Base-by-base conservation (phyloP, 2,797 vertebrate species). In the Lycodopsis pacificus region DNA sequence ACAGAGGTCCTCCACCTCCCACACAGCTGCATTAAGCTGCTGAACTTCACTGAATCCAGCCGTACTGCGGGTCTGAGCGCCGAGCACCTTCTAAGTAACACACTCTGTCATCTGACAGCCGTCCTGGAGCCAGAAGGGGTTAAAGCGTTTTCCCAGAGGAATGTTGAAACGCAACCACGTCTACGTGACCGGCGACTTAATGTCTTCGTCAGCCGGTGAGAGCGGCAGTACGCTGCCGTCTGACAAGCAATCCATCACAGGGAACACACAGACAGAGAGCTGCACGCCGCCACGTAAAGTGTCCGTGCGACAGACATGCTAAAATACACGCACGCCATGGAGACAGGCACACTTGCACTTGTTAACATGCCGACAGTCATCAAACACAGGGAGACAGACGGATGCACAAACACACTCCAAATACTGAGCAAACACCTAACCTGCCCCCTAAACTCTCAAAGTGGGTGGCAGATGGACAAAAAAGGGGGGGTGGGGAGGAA, bases 181-280 rank as follows among this genome's bases (percentile, higher is more conserved):
- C 76, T 88, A 94, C 93, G 94, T 95, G 95, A 94, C 92, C 81
- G 87, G 94, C 77, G 89, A 94, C 91, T 94, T 86, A 95, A 95
- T 94, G 92, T 80, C 86, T 92, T 85, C 79, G 88, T 91, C 92
- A 93, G 91, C 84, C 90, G 76, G 84, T 88, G 82, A 87, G 92
- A 92, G 82, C 64, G 66, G 76, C 67, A 86, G 88, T 85, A 76
- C 69, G 82, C 91, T 79, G 79, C 86, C 67, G 79, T 56, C 84
- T 94, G 93, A 94, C 93, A 93, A 93, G 94, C 89, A 91, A 95
- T 95, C 93, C 93, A 93, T 95, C 95, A 95, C 83, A 11, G 70
- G 66, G 88, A 92, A 93, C 91, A 92, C 91, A 92, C 89, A 93
- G 86, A 91, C 83, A 73, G 86, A 91, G 51, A 85, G 81, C 86